Conservation (phyloP, 2,888 invertebrate genomes). For the Eupithecia subfuscata region DNA sequence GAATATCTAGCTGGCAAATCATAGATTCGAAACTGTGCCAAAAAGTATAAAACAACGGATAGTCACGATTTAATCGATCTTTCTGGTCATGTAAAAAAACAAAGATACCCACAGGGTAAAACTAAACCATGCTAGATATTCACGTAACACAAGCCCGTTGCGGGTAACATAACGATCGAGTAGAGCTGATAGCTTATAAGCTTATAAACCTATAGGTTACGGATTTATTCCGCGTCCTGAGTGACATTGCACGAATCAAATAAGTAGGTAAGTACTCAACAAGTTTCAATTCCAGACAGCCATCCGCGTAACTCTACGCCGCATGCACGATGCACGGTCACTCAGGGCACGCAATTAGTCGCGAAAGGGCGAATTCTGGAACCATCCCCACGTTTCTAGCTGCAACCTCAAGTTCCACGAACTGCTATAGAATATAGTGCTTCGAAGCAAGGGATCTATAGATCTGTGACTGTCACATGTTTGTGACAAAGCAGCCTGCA, state of each 20-base stretch:
- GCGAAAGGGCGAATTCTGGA: background rate
- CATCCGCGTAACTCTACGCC: background rate
- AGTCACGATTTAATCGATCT: conserved; percentile 11
- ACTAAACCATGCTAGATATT: conserved; percentile 34
- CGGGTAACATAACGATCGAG: background rate
- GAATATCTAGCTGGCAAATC: conserved; percentile 9
- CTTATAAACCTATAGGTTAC: no score
- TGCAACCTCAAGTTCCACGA: background rate
- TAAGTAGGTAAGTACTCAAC: no score
- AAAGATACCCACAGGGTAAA: conserved; percentile 27
- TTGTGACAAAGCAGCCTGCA: background rate
- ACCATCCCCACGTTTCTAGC: background rate
- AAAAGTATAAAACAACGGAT: background rate
- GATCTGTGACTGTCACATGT: background rate
- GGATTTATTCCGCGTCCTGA: background rate
- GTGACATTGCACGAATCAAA: background rate
- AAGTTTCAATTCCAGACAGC: background rate
- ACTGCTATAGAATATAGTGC: background rate
- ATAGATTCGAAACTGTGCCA: background rate
- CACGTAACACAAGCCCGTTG: background rate
- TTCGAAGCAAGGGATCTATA: background rate
- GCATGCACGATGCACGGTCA: background rate
- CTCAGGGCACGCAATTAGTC: background rate
- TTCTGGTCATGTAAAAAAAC: background rate
- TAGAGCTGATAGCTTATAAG: background rate